Evolutionary conservation across 2,113 vertebrate genomes (phyloP).

Genomic region (Sinocyclocheilus maitianheensis): DNA sequence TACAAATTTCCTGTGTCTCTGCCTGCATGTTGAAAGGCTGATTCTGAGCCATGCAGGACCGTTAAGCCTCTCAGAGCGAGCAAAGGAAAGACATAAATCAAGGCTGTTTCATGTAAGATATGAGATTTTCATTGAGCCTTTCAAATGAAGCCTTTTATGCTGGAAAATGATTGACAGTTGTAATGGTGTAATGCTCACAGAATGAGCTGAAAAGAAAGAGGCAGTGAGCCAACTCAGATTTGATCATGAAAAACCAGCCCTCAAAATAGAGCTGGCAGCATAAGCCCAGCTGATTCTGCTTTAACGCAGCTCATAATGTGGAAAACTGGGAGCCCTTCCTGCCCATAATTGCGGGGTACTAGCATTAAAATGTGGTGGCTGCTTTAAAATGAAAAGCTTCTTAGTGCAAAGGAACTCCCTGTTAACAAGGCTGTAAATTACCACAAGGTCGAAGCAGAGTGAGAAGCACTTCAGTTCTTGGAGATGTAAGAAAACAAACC

Average conservation of each 20-base stretch:
- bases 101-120: conserved; percentile 80
- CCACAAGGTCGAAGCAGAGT: conserved; percentile 50
- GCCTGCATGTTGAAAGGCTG: conserved; percentile 69
- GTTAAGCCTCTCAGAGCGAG: conserved; percentile 26
- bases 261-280: conserved; percentile 74
- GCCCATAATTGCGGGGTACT: conserved; percentile 78
- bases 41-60: conserved; percentile 62
- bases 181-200: conserved; percentile 76
- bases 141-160: conserved; percentile 78
- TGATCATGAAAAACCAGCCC: conserved; percentile 65
- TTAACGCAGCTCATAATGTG: conserved; percentile 79
- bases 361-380: conserved; percentile 61
- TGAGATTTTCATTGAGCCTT: conserved; percentile 78
- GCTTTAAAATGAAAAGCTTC: conserved; percentile 62
- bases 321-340: conserved; percentile 78
- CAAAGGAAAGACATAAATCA: conserved; percentile 71
- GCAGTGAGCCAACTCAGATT: conserved; percentile 74
- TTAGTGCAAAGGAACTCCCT: conserved; percentile 56
- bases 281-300: conserved; percentile 80
- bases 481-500: conserved; percentile 44
- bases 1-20: conserved; percentile 64
- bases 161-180: conserved; percentile 80
- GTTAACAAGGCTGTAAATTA: conserved; percentile 68
- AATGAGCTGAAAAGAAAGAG: conserved; percentile 74
- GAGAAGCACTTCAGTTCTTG: conserved; percentile 34